Base-by-base conservation (phyloP, 2,113 vertebrate species). In the Oncorhynchus kisutch region DNA sequence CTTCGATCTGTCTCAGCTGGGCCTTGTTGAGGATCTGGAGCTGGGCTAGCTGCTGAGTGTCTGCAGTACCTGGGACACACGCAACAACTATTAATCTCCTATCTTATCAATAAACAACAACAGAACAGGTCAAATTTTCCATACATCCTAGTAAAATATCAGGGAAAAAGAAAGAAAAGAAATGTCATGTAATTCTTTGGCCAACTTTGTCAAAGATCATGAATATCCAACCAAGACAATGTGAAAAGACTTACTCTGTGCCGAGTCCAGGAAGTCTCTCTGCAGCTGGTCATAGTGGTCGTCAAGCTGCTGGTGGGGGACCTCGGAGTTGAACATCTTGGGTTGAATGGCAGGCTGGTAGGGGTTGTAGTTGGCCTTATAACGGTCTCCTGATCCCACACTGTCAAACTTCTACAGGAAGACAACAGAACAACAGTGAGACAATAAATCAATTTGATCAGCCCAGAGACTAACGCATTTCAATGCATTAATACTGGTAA, bases 1-100 rank as follows among this genome's bases (percentile, higher is more conserved):
- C 96, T 78, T 96, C 95, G 48, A 97, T 90, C 81, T 97, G 95
- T 83, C 96, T 95, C 65, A 94, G 94, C 82, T 95, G 95, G 49
- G 96, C 97, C 91, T 96, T 95, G 86, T 97, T 95, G 82, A 99
- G 91, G 91, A 98, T 93, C 80, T 96, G 94, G 79, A 98, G 89
- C 74, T 99, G 97, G 67, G 95, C 92, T 78, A 96, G 90, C 76
- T 96, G 93, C 84, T 97, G 95, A 29, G 90, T 93, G 68, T 96
- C 95, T 81, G 92, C 78, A 81, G 94, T 93, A 91, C 91, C 96
- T 98, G 78, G 83, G 87, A 87, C 67, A 14, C 29, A 45, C 14
- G 2, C 2, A 6, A 18, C 7, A 31, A 67, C 16, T 39, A 2
- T 22, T 22, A 6, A 22, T 20, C 59, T n/a, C 12, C 12, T 51